phyloP scores from a whole-genome alignment of 2,888 invertebrate species.

The Cantharis rufa region DNA sequence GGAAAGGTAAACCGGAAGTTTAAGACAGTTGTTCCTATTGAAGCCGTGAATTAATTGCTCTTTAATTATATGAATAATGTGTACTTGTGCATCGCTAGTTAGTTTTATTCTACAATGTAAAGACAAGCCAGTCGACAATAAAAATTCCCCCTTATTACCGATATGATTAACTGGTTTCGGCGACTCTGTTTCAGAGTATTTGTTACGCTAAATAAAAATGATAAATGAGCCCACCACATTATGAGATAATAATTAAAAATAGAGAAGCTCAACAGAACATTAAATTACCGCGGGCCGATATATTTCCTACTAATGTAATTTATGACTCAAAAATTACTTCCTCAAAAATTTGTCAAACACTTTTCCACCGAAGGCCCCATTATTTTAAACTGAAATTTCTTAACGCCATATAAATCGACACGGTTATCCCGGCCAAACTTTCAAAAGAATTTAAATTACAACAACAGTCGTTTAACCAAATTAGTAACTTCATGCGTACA shows the following conservation, averaged over 20 bases:
- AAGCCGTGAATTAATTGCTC: conserved; percentile 35
- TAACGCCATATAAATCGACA: not conserved
- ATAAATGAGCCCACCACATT: conserved; percentile 17
- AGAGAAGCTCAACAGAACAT: conserved; percentile 1
- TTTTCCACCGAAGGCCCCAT: not conserved
- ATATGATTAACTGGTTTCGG: conserved; percentile 25
- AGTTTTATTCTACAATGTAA: conserved; percentile 25
- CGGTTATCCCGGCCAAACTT: no score
- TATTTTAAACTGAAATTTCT: not conserved
- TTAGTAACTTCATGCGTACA: not conserved
- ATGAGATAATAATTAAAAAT: conserved; percentile 1
- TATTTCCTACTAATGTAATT: not conserved
- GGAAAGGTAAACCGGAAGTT: conserved; percentile 33
- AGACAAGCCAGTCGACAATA: conserved; percentile 23
- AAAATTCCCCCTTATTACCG: conserved; percentile 27
- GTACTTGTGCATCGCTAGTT: conserved; percentile 32
- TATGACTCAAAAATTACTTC: not conserved
- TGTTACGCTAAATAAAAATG: conserved; percentile 25
- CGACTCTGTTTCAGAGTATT: conserved; percentile 15
- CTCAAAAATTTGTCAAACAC: not conserved
- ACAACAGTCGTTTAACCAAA: not conserved
- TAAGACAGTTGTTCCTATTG: conserved; percentile 30
- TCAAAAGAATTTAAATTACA: not conserved
- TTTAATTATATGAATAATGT: conserved; percentile 36
- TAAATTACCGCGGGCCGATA: not conserved